phyloP scores from a whole-genome alignment of 2,113 vertebrate genomes.

The Pelusios castaneus region DNA sequence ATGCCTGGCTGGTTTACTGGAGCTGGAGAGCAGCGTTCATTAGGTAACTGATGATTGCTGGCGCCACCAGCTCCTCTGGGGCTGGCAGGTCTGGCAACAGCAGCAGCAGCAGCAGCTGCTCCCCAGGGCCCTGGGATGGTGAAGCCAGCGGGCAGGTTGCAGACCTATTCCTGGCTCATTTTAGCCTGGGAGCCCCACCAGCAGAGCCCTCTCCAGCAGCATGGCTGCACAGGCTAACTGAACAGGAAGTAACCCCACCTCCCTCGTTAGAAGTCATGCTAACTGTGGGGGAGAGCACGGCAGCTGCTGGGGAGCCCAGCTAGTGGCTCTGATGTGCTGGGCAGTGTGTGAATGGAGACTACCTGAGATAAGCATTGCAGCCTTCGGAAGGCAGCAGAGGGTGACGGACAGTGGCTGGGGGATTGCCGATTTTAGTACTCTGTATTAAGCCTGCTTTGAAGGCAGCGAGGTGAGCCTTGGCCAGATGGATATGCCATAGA shows the following conservation, averaged over 20 bases:
- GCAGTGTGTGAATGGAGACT: not conserved
- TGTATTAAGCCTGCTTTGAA: not conserved
- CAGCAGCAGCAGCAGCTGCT: not conserved
- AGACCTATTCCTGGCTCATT: not conserved
- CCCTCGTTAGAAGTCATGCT: no score
- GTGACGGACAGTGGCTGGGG: not conserved
- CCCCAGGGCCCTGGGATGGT: not conserved
- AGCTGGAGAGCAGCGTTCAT: not conserved
- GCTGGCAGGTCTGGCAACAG: not conserved
- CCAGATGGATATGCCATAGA: not conserved
- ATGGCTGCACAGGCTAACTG: not conserved
- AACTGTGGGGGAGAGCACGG: not conserved
- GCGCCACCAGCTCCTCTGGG: not conserved
- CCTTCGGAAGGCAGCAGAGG: not conserved
- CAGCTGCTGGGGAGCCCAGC: not conserved
- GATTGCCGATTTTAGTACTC: not conserved
- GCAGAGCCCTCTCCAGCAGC: not conserved
- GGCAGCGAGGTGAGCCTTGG: not conserved
- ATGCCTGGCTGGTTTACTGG: not conserved
- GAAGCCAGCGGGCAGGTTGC: not conserved
- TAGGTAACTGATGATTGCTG: not conserved
- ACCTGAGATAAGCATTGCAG: not conserved
- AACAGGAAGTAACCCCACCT: not conserved
- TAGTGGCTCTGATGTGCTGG: not conserved
- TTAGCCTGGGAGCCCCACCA: not conserved